phyloP scores from a whole-genome alignment of 2,797 vertebrate genomes.

The Amazonetta brasiliensis region DNA sequence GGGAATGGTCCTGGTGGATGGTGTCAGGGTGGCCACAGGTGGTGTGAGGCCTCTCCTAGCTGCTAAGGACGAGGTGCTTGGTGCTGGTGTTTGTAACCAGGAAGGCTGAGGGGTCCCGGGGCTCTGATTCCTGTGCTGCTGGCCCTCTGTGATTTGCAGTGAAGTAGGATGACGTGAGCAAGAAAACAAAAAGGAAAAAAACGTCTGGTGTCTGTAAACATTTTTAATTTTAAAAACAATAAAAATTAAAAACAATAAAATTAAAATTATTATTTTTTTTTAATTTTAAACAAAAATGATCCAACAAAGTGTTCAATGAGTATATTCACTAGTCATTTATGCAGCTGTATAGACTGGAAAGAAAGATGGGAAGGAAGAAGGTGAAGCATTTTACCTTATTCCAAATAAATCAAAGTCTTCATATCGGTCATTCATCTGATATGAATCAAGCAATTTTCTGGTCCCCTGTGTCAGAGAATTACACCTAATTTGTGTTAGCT shows the following conservation, averaged over 20 bases:
- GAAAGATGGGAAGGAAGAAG: conserved; percentile 9
- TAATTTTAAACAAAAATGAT: too few relatives aligned
- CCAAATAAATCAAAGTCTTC: neutral
- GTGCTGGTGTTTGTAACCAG: neutral
- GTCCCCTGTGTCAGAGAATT: neutral
- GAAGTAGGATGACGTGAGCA: neutral
- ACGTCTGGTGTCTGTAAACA: neutral
- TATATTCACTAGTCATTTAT: neutral
- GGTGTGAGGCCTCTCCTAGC: neutral
- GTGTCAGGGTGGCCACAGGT: neutral
- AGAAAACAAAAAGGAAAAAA: neutral
- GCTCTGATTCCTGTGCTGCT: neutral
- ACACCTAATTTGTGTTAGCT: neutral
- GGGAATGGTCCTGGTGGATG: neutral
- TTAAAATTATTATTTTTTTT: too few relatives aligned
- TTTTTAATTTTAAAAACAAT: too few relatives aligned
- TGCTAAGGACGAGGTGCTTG: neutral
- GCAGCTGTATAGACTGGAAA: neutral
- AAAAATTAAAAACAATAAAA: too few relatives aligned
- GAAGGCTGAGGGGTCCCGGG: neutral
- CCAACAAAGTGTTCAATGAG: neutral
- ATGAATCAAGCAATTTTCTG: neutral
- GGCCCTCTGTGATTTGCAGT: neutral
- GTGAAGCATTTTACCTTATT: neutral
- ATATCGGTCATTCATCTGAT: conserved; percentile 4